These are phyloP conservation scores for Odocoileus hemionus DNA, from an alignment of 2,113 vertebrate species.

Conservation along the genomic window DNA sequence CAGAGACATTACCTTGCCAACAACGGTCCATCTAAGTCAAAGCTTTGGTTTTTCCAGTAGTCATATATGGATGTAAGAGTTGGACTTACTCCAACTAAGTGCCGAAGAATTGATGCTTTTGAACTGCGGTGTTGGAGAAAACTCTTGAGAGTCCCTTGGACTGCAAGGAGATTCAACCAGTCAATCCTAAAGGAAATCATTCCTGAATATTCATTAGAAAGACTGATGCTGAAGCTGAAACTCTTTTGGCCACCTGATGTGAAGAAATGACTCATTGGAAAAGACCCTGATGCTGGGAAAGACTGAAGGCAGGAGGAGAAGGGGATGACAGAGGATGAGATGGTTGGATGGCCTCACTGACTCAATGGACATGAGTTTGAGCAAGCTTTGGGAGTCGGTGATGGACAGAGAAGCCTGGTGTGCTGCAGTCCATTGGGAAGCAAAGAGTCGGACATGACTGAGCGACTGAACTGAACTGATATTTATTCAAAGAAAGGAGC, in stretches of 20 bases:
- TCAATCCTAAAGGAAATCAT: neutral
- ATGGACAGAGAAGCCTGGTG: neutral
- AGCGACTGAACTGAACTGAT: neutral
- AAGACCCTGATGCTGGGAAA: neutral
- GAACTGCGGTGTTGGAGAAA: neutral
- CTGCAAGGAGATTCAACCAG: neutral
- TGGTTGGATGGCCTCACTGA: neutral
- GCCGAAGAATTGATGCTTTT: neutral
- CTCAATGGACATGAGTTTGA: neutral
- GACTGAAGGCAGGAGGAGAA: neutral
- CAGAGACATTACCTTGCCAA: neutral
- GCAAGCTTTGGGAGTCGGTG: neutral
- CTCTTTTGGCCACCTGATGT: neutral
- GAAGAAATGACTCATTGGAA: neutral
- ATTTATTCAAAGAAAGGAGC: slow-evolving; percentile 20
- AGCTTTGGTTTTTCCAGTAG: neutral
- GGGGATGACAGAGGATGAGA: neutral
- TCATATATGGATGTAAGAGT: neutral
- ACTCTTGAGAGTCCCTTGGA: neutral
- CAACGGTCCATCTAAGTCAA: neutral
- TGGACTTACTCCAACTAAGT: neutral
- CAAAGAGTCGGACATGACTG: neutral
- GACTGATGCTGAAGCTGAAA: neutral
- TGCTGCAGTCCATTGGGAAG: neutral
- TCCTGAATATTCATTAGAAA: neutral